These are phyloP conservation scores for Nyctibius grandis DNA, from an alignment of 2,797 vertebrate species.

Conservation along the genomic window DNA sequence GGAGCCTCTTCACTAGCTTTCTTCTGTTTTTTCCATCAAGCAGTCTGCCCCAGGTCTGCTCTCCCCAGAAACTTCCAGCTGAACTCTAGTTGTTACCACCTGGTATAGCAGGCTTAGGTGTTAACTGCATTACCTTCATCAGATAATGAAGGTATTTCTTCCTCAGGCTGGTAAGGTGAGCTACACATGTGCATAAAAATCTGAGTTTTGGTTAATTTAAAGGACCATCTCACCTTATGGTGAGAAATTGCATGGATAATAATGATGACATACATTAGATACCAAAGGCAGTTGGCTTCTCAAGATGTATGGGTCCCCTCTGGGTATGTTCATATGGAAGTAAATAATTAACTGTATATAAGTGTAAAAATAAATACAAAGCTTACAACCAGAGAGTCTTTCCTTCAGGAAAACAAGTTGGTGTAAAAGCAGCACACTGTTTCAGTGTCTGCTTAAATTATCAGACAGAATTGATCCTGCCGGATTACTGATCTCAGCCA, in stretches of 20 bases:
- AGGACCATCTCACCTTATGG: not conserved
- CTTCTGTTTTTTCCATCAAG: not conserved
- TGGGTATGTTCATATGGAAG: not conserved
- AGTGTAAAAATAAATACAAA: not conserved
- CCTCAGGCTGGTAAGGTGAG: not conserved
- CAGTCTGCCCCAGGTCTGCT: not conserved
- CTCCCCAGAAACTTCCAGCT: not conserved
- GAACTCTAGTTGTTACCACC: not conserved
- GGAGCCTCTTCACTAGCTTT: not conserved
- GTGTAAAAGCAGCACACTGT: not conserved
- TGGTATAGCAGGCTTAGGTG: not conserved
- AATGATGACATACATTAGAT: not conserved
- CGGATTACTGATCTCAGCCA: not conserved
- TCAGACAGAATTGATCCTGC: not conserved
- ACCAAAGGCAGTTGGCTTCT: not conserved
- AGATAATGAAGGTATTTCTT: not conserved
- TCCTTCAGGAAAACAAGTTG: not conserved
- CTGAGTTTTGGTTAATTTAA: not conserved
- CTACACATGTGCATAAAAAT: not conserved
- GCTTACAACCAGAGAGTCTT: not conserved
- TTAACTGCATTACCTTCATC: not conserved
- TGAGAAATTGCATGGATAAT: not conserved
- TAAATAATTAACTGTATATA: not conserved
- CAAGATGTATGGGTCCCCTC: not conserved
- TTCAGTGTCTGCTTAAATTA: not conserved